Base-by-base conservation (phyloP, 2,888 invertebrate genomes). In the Cinara cedri region DNA sequence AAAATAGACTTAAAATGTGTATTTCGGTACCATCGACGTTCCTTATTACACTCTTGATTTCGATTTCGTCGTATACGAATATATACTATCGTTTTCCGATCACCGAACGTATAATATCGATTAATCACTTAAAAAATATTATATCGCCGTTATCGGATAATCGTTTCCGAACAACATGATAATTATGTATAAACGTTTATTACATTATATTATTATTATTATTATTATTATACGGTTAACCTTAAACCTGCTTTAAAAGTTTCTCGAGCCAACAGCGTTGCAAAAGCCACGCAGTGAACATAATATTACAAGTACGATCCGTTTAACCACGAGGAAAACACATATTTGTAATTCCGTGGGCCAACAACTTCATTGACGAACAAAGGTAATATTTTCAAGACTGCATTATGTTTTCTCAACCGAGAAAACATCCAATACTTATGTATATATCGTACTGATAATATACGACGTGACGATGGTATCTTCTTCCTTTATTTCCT, bases 321-420 rank as follows among this genome's bases (percentile, higher is more conserved):
- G 55, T 54, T 55, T 55, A 71, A 71, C 70, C 70, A 55, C n/a
- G n/a, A 16, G 1, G 42, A 42, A 71, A 44, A 55, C 70, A 55
- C 55, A 71, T 71, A 42, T 42, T 72, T 57, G 24, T 57, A 72
- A 72, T 57, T 72, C 55, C 55, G 57, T 71, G 16, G n/a, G 14
- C 34, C 55, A 8, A 72, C 24, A 57, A 72, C 71, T 57, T 44
- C 44, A 57, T 72, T 57, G 57, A 72, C 44, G 57, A 72, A 57
- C 57, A 57, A 72, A 55, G 42, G 55, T 71, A 71, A 57, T 57
- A 57, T 46, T 57, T 57, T 57, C 57, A 72, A 46, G 44, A 57
- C 55, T n/a, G n/a, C n/a, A n/a, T n/a, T n/a, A n/a, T 55, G 55
- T 55, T 71, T 44, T 24, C 24, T 57, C 71, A 57, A 55, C 24